Percentiles rank a stretch among this genome's conserved stretches.
phyloP scores from a whole-genome alignment of 1,140 invertebrate species.

The Archivesica marissinica region DNA sequence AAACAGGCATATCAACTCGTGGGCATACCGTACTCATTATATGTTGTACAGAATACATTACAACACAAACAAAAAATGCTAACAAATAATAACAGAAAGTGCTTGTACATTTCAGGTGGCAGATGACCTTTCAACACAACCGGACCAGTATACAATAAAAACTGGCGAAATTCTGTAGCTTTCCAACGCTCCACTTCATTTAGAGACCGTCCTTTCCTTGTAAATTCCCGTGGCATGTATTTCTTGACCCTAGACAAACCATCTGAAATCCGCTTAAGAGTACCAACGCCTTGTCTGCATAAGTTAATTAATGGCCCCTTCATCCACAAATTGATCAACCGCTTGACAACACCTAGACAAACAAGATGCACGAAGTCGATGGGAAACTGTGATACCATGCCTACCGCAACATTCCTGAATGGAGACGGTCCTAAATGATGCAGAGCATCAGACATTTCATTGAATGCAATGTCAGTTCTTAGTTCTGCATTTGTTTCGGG shows the following conservation, averaged over 20 bases:
- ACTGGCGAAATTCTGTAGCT: constrained; percentile 83
- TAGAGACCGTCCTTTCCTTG: constrained; percentile 5
- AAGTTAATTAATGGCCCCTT: constrained; percentile 26
- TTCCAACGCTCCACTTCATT: constrained; percentile 52
- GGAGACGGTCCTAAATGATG: constrained; percentile 58
- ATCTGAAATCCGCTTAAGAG: constrained; percentile 56
- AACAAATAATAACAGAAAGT: constrained; percentile 82
- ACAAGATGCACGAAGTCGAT: constrained; percentile 63
- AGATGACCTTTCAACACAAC: constrained; percentile 78
- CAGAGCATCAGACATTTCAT: constrained; percentile 62
- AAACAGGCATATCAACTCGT: constrained; percentile 65
- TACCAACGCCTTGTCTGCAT: constrained; percentile 15
- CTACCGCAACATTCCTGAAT: constrained; percentile 30
- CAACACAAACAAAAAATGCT: constrained; percentile 78
- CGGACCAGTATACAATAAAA: constrained; percentile 83
- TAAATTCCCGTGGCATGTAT: constrained; percentile 45
- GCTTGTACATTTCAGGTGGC: constrained; percentile 75
- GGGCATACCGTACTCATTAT: constrained; percentile 73
- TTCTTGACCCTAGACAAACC: background rate
- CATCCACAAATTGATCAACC: constrained; percentile 42
- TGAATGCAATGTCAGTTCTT: constrained; percentile 59
- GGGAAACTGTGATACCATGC: constrained; percentile 60
- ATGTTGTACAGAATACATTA: constrained; percentile 13
- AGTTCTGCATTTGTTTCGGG: constrained; percentile 39
- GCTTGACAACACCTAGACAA: constrained; percentile 58